Base-by-base conservation (phyloP, 2,113 vertebrate genomes). In the Neotoma lepida region DNA sequence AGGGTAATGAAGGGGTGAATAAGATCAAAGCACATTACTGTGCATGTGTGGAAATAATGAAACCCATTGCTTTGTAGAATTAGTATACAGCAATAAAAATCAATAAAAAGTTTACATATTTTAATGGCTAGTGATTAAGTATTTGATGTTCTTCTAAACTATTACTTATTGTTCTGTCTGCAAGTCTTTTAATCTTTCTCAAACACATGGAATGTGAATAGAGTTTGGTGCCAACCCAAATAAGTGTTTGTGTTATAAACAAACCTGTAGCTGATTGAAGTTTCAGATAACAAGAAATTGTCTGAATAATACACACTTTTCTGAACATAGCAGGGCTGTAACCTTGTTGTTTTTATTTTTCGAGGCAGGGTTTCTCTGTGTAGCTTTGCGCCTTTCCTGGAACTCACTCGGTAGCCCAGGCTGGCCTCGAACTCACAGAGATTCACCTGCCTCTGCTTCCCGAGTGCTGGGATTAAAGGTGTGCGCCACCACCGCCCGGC, bases 131-230 rank as follows among this genome's bases (percentile, higher is more conserved):
- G 74, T 54, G 58, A 95, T 90, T 87, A 96, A 97, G 78, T 92
- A 87, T 13, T 97, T 2, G 87, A 66, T 95, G 51, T 85, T 88
- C 41, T 89, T 92, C 41, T 91, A 91, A 70, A 90, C 49, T 74
- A 14, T 97, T 97, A 64, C 33, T 66, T 56, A 44, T 95, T 97
- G 78, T 94, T 56, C 1, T 88, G 39, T 95, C 88, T 86, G 44
- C 64, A 66, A 89, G 9, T 86, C 74, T 97, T 96, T 94, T 84
- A 80, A 68, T 70, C 41, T 96, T 1, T 86, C 18, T 46, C 94
- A 58, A 76, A 63, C 90, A 91, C 74, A 44, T 39, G 70, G 39
- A 91, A 6, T 96, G 96, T 94, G 95, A 90, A 82, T 96, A 92
- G 6, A 88, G 97, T 97, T 96, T 71, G 73, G 41, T 89, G 63